These are phyloP conservation scores for Archegozetes longisetosus DNA, from an alignment of 1,140 invertebrate species.

Conservation along the genomic window DNA sequence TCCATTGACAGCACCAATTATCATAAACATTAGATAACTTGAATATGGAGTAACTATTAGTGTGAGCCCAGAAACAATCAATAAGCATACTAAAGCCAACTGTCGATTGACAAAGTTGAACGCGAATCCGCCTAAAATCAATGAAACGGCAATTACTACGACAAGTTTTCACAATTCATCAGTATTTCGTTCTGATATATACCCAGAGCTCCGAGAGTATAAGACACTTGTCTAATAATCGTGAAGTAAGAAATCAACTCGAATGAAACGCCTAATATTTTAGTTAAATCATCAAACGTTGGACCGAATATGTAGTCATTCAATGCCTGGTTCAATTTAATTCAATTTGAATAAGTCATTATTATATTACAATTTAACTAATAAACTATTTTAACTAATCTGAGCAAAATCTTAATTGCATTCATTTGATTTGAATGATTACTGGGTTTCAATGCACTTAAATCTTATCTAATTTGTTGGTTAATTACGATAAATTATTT, in stretches of 20 bases:
- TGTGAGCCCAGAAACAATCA: not conserved
- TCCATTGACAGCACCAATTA: slow-evolving; percentile 11
- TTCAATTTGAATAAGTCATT: no score
- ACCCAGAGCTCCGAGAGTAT: slow-evolving; percentile 9
- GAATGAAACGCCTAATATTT: not conserved
- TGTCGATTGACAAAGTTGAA: slow-evolving; percentile 13
- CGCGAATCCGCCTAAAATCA: not conserved
- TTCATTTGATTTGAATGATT: no score
- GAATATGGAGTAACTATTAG: slow-evolving; percentile 7
- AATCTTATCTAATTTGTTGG: no score
- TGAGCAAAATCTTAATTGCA: no score
- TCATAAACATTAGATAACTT: not conserved
- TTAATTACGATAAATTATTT: no score
- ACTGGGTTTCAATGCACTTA: no score
- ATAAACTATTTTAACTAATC: no score
- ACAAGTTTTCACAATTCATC: not conserved
- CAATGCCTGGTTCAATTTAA: slow-evolving; percentile 11
- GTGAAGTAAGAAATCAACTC: slow-evolving; percentile 9
- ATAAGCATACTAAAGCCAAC: not conserved
- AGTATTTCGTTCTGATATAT: not conserved
- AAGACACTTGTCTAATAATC: slow-evolving; percentile 4
- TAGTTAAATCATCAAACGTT: slow-evolving; percentile 4
- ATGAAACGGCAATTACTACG: not conserved
- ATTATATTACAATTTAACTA: not conserved
- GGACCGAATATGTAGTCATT: slow-evolving; percentile 14